A percentile compares a stretch with the other conserved stretches of the same genome.
These are phyloP conservation scores for Lepidocolaptes lacrymiger DNA, from an alignment of 2,797 vertebrate genomes.

Conservation along the genomic window DNA sequence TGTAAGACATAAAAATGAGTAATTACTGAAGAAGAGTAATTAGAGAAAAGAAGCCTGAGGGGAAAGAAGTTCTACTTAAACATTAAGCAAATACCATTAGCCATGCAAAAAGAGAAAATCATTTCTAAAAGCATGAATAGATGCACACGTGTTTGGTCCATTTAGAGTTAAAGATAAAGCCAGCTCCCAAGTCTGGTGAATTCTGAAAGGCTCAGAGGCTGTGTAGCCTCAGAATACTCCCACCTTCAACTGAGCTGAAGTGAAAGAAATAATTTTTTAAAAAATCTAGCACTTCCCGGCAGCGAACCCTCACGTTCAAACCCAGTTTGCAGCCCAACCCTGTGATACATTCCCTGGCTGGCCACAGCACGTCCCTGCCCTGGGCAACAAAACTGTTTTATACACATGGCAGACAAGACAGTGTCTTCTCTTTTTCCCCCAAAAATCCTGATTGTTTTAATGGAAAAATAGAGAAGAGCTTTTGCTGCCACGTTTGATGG, in stretches of 20 bases:
- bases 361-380: neutral
- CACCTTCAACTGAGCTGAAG: neutral
- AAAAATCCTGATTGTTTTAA: neutral
- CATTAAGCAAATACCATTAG: slow-evolving; percentile 22
- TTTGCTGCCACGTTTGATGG: neutral
- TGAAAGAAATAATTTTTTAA: neutral
- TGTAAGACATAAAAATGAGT: slow-evolving; percentile 33
- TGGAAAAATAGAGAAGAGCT: neutral
- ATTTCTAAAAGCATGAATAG: neutral
- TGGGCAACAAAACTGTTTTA: neutral
- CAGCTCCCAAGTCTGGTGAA: neutral
- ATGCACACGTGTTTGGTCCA: neutral
- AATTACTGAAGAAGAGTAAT: slow-evolving; percentile 60
- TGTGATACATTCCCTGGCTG: neutral
- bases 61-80: slow-evolving; percentile 59
- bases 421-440: neutral
- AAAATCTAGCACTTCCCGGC: neutral
- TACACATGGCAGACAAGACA: neutral
- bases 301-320: neutral
- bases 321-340: neutral
- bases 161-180: neutral
- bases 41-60: slow-evolving; percentile 54
- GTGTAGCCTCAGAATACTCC: neutral
- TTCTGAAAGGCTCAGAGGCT: neutral
- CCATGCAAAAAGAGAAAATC: neutral